Evolutionary conservation across 2,113 vertebrate species (phyloP).

Genomic region (Galbula dea): DNA sequence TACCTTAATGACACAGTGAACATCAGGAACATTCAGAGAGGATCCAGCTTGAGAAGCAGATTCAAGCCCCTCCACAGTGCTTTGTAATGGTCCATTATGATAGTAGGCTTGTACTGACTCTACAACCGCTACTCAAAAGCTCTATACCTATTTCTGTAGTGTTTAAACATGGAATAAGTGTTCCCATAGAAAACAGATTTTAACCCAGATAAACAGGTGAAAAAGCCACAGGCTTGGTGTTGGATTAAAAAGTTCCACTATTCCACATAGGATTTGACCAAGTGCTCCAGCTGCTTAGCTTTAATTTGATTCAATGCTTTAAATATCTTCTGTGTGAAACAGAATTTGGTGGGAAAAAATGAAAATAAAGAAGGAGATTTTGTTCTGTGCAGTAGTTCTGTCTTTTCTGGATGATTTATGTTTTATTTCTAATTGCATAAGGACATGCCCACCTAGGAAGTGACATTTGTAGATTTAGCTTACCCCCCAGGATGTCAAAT

Average conservation of each 20-base stretch:
- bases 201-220: slow-evolving; percentile 1
- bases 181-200: not conserved
- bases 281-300: slow-evolving; percentile 11
- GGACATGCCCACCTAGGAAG: not conserved
- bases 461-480: not conserved
- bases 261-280: not conserved
- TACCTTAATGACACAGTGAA: rapidly evolving
- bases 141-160: not conserved
- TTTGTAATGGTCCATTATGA: not conserved
- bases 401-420: not conserved
- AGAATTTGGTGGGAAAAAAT: not conserved
- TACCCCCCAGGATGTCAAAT: not conserved
- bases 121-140: not conserved
- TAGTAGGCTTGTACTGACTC: not conserved
- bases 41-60: not conserved
- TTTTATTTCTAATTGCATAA: slow-evolving; percentile 1
- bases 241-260: slow-evolving; percentile 18
- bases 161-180: not conserved
- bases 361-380: not conserved
- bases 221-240: slow-evolving; percentile 11
- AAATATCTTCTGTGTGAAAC: slow-evolving; percentile 7
- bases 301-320: slow-evolving; percentile 13
- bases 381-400: not conserved
- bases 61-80: rapidly evolving
- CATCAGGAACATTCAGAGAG: not conserved